phyloP scores from a whole-genome alignment of 2,888 invertebrate species.

The Acheta domesticus region DNA sequence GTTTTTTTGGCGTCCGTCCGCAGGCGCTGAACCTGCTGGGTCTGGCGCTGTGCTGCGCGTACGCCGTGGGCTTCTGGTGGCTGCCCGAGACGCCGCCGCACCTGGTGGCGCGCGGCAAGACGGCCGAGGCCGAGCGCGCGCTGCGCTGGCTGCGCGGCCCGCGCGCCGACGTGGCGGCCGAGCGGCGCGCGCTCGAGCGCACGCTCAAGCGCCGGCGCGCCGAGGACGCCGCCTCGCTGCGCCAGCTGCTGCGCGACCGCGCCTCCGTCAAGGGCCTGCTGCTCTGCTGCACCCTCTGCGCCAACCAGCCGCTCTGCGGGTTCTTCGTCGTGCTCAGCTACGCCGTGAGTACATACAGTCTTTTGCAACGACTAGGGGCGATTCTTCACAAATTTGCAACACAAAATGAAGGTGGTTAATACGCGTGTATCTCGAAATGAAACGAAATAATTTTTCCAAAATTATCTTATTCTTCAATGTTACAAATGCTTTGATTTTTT shows the following conservation, averaged over 20 bases:
- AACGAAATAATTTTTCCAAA: too few species aligned
- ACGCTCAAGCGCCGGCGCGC: background rate
- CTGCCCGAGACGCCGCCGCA: constrained; percentile 4
- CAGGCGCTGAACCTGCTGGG: background rate
- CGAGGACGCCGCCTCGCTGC: background rate
- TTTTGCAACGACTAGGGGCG: too few species aligned
- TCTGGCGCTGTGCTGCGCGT: background rate
- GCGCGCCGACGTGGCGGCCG: background rate
- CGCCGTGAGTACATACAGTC: background rate
- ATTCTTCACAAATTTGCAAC: too few species aligned
- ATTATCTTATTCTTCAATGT: too few species aligned
- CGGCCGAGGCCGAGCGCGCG: background rate
- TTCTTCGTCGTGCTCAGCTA: background rate
- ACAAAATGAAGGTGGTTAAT: too few species aligned
- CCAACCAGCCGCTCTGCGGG: background rate
- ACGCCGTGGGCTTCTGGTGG: background rate
- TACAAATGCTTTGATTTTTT: too few species aligned
- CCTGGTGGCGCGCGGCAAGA: background rate
- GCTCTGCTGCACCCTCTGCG: background rate
- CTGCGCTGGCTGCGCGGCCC: background rate
- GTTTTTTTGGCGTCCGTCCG: too few species aligned
- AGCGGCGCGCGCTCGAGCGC: background rate
- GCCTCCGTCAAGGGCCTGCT: background rate
- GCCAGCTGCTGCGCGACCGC: background rate
- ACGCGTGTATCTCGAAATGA: too few species aligned